Evolutionary conservation across 2,797 vertebrate species (phyloP).

Genomic region (Scolopax bukidnonensis): DNA sequence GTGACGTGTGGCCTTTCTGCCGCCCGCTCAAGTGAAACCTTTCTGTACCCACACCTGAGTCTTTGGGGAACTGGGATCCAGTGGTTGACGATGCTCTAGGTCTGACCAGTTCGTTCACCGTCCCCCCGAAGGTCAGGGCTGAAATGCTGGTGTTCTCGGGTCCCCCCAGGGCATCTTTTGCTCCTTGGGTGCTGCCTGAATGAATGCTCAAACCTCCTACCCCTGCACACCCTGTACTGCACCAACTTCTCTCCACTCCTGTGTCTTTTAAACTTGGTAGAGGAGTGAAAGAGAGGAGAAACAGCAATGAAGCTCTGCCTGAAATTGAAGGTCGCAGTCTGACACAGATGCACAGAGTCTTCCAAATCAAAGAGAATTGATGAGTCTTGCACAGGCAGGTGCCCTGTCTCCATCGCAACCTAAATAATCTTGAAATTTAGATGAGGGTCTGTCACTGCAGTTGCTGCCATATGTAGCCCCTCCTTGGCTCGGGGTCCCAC

Average conservation of each 20-base stretch:
- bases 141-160: background rate
- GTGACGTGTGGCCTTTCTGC: background rate
- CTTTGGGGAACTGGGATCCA: background rate
- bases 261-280: background rate
- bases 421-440: slow-evolving; percentile 14
- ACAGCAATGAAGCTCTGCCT: background rate
- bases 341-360: background rate
- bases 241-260: background rate
- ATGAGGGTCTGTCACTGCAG: background rate
- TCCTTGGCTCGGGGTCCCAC: background rate
- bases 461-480: background rate
- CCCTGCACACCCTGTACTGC: background rate
- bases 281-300: background rate
- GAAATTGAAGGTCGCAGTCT: slow-evolving; percentile 1
- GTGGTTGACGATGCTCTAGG: background rate
- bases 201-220: background rate
- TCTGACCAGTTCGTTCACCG: background rate
- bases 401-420: background rate
- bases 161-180: background rate
- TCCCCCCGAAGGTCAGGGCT: background rate
- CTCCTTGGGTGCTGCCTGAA: background rate
- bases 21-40: background rate
- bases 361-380: slow-evolving; percentile 53
- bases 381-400: slow-evolving; percentile 44
- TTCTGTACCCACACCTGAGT: accelerated